A percentile compares a stretch with the other conserved stretches of the same genome.
Conservation (phyloP, 2,797 vertebrate species). For the Pangasius krempfi region DNA sequence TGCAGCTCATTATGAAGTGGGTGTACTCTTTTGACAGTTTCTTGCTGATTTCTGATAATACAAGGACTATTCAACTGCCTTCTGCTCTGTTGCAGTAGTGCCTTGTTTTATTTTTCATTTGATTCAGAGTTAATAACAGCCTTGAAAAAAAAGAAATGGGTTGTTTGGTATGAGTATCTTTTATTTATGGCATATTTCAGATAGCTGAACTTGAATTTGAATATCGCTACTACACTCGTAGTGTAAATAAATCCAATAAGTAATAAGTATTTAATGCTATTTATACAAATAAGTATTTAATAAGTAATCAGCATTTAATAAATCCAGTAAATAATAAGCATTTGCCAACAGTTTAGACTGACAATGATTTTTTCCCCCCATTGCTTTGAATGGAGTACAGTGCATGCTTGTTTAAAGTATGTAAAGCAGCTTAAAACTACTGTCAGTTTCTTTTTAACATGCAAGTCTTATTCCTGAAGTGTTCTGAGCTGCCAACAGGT, state of each 20-base stretch:
- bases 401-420: background rate
- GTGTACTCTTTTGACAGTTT: constrained; percentile 62
- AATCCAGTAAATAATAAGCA: background rate
- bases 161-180: constrained; percentile 43
- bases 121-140: constrained; percentile 20
- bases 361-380: background rate
- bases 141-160: constrained; percentile 34
- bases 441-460: background rate
- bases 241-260: background rate
- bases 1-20: constrained; percentile 60
- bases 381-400: background rate
- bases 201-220: constrained; percentile 17
- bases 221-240: background rate
- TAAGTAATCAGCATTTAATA: background rate
- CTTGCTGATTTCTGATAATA: constrained; percentile 62
- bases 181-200: background rate
- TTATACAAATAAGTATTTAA: background rate
- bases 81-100: constrained; percentile 26
- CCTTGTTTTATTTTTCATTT: constrained; percentile 9
- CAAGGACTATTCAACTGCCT: constrained; percentile 51
- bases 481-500: background rate
- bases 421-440: background rate
- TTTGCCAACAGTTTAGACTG: background rate
- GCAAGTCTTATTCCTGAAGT: background rate
- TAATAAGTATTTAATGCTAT: background rate